Percentiles rank a stretch among this genome's conserved stretches.
Evolutionary conservation across 2,797 vertebrate genomes (phyloP).

Genomic region (Saguinus oedipus): DNA sequence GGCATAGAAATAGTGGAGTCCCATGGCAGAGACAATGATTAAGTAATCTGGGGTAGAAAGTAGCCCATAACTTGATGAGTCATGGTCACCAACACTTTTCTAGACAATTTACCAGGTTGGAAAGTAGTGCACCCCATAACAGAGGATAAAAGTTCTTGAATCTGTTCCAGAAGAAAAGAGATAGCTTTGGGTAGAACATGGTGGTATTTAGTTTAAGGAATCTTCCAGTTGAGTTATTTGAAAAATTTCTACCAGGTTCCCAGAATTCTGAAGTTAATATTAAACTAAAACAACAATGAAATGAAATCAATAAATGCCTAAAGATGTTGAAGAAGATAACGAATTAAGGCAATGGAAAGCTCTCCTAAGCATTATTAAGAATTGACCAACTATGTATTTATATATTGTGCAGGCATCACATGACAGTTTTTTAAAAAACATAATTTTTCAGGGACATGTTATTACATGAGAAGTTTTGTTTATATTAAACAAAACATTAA

Average conservation of each 20-base stretch:
- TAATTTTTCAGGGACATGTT: not conserved
- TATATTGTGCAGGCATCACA: not conserved
- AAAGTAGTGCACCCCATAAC: not conserved
- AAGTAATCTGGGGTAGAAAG: not conserved
- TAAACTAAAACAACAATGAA: not conserved
- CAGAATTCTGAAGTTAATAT: not conserved
- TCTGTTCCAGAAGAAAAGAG: not conserved
- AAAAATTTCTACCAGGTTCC: not conserved
- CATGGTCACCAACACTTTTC: not conserved
- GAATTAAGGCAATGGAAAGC: not conserved
- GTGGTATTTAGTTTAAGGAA: not conserved
- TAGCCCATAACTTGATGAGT: not conserved
- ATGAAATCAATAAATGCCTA: not conserved
- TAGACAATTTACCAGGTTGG: not conserved
- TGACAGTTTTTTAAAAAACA: not conserved
- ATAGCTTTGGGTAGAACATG: not conserved
- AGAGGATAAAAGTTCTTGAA: not conserved
- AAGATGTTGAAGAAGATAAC: not conserved
- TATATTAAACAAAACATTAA: not conserved
- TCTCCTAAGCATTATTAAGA: not conserved
- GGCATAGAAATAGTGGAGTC: not conserved
- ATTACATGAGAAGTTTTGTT: not conserved
- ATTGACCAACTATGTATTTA: not conserved
- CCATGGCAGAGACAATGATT: not conserved
- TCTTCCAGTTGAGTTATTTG: not conserved